Evolutionary conservation across 2,797 vertebrate species (phyloP).

Genomic region (Borostomias antarcticus): DNA sequence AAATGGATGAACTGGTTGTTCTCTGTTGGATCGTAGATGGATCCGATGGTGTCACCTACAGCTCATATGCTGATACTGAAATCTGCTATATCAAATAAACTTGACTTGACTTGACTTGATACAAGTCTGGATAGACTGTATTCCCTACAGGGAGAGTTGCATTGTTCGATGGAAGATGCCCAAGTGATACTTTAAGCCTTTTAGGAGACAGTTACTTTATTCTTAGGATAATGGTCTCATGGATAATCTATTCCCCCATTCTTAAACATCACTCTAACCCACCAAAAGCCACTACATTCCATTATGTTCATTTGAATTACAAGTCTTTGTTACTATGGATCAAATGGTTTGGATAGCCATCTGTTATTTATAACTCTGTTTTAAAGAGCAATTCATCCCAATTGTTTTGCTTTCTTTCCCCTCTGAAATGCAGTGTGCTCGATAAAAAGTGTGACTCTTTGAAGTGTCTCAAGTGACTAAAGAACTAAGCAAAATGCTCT

Average conservation of each 20-base stretch:
- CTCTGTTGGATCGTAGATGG: neutral
- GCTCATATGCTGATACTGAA: no score
- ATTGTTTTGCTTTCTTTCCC: conserved; percentile 42
- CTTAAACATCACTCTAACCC: conserved; percentile 26
- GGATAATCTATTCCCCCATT: conserved; percentile 12
- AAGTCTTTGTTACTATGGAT: conserved; percentile 16
- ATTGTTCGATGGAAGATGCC: conserved; percentile 7
- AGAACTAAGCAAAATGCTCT: conserved; percentile 19
- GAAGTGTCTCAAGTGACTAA: conserved; percentile 22
- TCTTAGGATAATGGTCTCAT: conserved; percentile 21
- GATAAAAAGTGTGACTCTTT: conserved; percentile 35
- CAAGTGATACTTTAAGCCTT: neutral
- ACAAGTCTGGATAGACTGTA: no score
- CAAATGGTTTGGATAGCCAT: conserved; percentile 36
- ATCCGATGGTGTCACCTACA: neutral
- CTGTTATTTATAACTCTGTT: conserved; percentile 42
- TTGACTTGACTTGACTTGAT: no score
- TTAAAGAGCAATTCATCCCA: conserved; percentile 39
- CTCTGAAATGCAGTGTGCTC: conserved; percentile 39
- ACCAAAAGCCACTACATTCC: neutral
- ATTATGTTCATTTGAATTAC: conserved; percentile 5
- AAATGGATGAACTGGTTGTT: no score
- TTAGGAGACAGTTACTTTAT: conserved; percentile 7
- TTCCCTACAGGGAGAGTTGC: no score
- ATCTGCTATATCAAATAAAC: no score